A percentile compares a stretch with the other conserved stretches of the same genome.
Evolutionary conservation across 1,140 invertebrate genomes (phyloP).

Genomic region (Neotoxoptera formosana): DNA sequence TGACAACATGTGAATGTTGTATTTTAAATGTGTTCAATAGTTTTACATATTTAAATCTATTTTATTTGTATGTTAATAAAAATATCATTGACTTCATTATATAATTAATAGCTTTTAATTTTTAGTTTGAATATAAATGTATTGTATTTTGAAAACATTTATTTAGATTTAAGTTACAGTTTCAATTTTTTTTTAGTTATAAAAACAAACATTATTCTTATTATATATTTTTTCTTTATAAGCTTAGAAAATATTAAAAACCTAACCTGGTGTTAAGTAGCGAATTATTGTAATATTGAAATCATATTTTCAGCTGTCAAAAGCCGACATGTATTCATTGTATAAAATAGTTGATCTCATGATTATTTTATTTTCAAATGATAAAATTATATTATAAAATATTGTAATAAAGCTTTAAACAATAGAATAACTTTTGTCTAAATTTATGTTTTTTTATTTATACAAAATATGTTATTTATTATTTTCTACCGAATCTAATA

Average conservation of each 20-base stretch:
- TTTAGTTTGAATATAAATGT: constrained; percentile 31
- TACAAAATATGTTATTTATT: not conserved
- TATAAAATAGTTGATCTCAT: constrained; percentile 58
- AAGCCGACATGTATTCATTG: constrained; percentile 49
- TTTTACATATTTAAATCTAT: constrained; percentile 44
- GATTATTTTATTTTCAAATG: constrained; percentile 56
- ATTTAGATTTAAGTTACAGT: constrained; percentile 29
- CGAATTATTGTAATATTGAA: constrained; percentile 41
- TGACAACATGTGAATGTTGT: constrained; percentile 23
- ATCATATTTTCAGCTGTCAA: not conserved
- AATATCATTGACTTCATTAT: constrained; percentile 7
- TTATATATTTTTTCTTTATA: constrained; percentile 30
- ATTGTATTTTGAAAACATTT: constrained; percentile 26
- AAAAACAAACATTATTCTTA: not conserved
- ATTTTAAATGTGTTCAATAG: constrained; percentile 56
- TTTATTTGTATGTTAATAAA: constrained; percentile 30
- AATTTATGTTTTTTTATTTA: constrained; percentile 2
- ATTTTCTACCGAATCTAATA: not conserved
- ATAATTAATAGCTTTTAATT: constrained; percentile 43
- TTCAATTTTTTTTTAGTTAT: not conserved
- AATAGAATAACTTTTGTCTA: constrained; percentile 14
- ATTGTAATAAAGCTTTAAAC: constrained; percentile 48
- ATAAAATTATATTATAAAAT: constrained; percentile 43
- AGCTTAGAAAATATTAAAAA: constrained; percentile 43
- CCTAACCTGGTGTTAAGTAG: constrained; percentile 50